phyloP scores from a whole-genome alignment of 2,113 vertebrate genomes.

The Dascyllus trimaculatus region DNA sequence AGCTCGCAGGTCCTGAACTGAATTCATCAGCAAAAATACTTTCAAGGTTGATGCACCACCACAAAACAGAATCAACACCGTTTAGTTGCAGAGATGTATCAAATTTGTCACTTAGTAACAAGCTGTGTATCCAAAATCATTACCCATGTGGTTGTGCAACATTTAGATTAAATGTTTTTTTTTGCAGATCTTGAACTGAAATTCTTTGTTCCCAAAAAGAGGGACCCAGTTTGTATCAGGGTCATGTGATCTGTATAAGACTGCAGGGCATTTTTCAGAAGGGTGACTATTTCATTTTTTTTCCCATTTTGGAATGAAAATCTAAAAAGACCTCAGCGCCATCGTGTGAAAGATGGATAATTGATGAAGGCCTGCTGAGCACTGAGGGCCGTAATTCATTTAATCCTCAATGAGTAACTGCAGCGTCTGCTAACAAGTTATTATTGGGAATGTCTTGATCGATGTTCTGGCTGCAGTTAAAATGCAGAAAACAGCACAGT shows the following conservation, averaged over 20 bases:
- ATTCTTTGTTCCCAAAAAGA: background rate
- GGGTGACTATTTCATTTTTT: background rate
- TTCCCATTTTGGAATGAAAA: constrained; percentile 15
- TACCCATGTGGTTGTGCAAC: background rate
- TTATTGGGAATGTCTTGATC: constrained; percentile 38
- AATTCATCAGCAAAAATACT: background rate
- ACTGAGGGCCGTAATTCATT: constrained; percentile 41
- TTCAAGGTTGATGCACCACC: background rate
- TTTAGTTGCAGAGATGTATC: background rate
- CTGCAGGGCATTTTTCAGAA: background rate
- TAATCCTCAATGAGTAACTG: constrained; percentile 47
- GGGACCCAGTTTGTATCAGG: background rate
- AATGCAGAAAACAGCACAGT: constrained; percentile 35
- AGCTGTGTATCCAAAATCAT: background rate
- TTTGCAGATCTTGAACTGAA: background rate
- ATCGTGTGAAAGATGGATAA: constrained; percentile 53
- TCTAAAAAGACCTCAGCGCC: constrained; percentile 37
- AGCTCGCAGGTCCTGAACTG: background rate
- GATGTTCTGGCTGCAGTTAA: constrained; percentile 32
- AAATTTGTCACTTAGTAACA: background rate
- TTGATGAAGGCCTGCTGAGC: constrained; percentile 32
- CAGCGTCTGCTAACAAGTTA: constrained; percentile 48
- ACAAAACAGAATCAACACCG: background rate
- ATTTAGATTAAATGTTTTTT: background rate
- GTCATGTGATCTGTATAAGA: background rate